Base-by-base conservation (phyloP, 2,888 invertebrate species). In the Limnephilus lunatus region DNA sequence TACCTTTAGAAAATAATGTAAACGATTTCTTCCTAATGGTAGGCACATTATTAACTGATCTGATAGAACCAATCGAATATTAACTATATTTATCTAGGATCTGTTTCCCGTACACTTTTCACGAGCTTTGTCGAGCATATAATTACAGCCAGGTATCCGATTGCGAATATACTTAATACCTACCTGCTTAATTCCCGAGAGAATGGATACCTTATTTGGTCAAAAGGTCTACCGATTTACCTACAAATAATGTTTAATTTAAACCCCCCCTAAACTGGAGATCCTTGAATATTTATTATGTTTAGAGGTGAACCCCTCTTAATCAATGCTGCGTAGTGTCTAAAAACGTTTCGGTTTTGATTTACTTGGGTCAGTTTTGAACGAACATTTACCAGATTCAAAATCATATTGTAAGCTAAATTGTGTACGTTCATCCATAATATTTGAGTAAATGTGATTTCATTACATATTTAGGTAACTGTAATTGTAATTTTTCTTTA, bases 221-320 rank as follows among this genome's bases (percentile, higher is more conserved):
- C 68, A 68, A 68, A 68, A n/a, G 68, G 68, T 68, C 68, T 68
- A 68, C 68, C n/a, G 25, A 68, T 68, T 68, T 68, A 68, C 68
- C 68, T 68, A 68, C 68, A 68, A 68, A 68, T 68, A 68, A 68
- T 68, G 68, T 68, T 68, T 68, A 68, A n/a, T 68, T 68, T 68
- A 68, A 68, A 3, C 68, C 68, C 68, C 53, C 25, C 68, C 68
- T 68, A n/a, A 68, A 68, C 25, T n/a, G 5, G 68, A 68, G 68
- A 68, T n/a, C 68, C 68, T 25, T 25, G 25, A 68, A 68, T 68
- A 68, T 68, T 25, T 68, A 68, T 68, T 68, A 68, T 68, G 68
- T 68, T n/a, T 68, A 68, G 68, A 68, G 25, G 25, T 68, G 68
- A 68, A 68, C 68, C 68, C n/a, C 68, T 68, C 68, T 68, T 68